phyloP scores from a whole-genome alignment of 2,888 invertebrate species.

The Hypomecis atomaria region DNA sequence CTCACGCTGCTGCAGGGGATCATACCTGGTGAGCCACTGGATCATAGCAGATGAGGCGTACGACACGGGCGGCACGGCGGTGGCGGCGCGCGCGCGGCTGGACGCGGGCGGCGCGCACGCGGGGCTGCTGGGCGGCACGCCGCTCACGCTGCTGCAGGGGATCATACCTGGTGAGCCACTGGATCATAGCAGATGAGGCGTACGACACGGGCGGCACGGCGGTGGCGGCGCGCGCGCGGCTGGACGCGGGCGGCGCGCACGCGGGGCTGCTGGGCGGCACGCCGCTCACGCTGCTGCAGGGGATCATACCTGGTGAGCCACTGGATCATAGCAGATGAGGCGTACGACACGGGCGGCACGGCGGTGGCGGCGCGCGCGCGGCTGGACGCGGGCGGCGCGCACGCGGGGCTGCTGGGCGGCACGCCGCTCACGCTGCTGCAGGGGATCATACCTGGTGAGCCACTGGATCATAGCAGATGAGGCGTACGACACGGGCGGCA shows the following conservation, averaged over 20 bases:
- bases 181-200: too few species aligned
- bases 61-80: slow-evolving; percentile 42
- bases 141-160: slow-evolving; percentile 89
- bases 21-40: slow-evolving; percentile 88
- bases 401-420: slow-evolving; percentile 82
- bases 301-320: slow-evolving; percentile 92
- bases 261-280: slow-evolving; percentile 85
- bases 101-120: slow-evolving; percentile 71
- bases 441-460: slow-evolving; percentile 92
- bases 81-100: slow-evolving; percentile 64
- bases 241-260: slow-evolving; percentile 69
- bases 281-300: slow-evolving; percentile 89
- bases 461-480: too few species aligned
- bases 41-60: too few species aligned
- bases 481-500: slow-evolving; percentile 40
- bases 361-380: slow-evolving; percentile 61
- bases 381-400: slow-evolving; percentile 68
- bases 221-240: slow-evolving; percentile 62
- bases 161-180: slow-evolving; percentile 90
- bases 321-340: too few species aligned
- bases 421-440: slow-evolving; percentile 89
- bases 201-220: slow-evolving; percentile 43
- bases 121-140: slow-evolving; percentile 86
- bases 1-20: slow-evolving; percentile 91
- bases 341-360: slow-evolving; percentile 41